phyloP scores from a whole-genome alignment of 2,888 invertebrate species.

The Synanthedon formicaeformis region DNA sequence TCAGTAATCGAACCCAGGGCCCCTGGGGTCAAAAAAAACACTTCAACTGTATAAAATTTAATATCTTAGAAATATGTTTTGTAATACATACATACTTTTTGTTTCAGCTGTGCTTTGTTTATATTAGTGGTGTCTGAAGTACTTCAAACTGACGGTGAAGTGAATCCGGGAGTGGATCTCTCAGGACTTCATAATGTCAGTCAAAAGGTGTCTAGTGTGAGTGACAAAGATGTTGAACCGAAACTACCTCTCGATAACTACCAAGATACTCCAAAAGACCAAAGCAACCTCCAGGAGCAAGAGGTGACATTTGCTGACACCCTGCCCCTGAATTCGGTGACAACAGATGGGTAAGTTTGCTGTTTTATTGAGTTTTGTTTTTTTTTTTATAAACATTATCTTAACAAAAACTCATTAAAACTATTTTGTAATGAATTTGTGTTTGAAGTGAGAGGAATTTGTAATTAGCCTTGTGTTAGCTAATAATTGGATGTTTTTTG shows the following conservation, averaged over 20 bases:
- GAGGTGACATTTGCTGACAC: slow-evolving; percentile 65
- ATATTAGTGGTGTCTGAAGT: slow-evolving; percentile 71
- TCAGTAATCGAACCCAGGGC: no score
- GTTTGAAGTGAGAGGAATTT: no score
- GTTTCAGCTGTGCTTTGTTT: slow-evolving; percentile 70
- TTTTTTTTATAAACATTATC: no score
- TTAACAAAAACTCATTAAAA: no score
- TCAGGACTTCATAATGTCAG: slow-evolving; percentile 60
- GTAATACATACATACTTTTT: slow-evolving; percentile 2
- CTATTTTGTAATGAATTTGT: no score
- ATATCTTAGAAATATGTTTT: neutral
- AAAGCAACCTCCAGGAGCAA: slow-evolving; percentile 19
- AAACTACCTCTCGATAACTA: slow-evolving; percentile 10
- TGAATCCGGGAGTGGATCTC: slow-evolving; percentile 36
- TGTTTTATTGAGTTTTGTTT: neutral
- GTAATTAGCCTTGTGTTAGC: no score
- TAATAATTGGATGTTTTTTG: no score
- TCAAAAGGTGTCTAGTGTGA: slow-evolving; percentile 27
- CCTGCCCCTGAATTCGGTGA: slow-evolving; percentile 66
- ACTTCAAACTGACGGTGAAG: slow-evolving; percentile 42
- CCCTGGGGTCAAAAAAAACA: neutral
- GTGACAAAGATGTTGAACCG: slow-evolving; percentile 17
- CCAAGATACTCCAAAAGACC: slow-evolving; percentile 1
- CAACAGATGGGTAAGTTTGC: slow-evolving; percentile 65
- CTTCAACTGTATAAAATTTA: neutral